Evolutionary conservation across 2,888 invertebrate genomes (phyloP).

Genomic region (Volucella zonaria): DNA sequence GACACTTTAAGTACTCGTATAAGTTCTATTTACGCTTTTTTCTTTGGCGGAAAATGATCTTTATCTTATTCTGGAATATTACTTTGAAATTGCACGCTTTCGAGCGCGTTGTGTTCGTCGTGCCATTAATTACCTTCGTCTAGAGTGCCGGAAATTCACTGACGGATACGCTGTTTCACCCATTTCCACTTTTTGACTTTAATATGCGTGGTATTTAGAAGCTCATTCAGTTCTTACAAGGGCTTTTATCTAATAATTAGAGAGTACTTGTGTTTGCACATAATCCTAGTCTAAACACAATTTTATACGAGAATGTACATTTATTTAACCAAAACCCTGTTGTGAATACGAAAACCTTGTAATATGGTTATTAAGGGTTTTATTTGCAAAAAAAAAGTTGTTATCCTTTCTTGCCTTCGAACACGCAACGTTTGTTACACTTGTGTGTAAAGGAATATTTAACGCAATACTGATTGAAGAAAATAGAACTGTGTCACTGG

Average conservation of each 20-base stretch:
- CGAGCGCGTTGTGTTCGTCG: neutral
- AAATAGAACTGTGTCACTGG: neutral
- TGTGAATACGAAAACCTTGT: no score
- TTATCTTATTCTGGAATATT: no score
- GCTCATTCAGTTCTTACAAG: constrained; percentile 23
- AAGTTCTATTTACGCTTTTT: no score
- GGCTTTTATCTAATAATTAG: constrained; percentile 16
- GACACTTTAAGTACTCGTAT: no score
- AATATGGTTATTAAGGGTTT: neutral
- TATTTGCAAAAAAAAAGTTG: neutral
- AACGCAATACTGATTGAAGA: neutral
- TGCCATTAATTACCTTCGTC: constrained; percentile 2
- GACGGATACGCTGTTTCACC: constrained; percentile 4
- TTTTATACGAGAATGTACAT: neutral
- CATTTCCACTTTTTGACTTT: neutral
- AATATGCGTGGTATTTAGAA: constrained; percentile 9
- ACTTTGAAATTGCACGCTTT: neutral
- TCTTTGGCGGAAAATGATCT: no score
- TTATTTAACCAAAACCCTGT: no score
- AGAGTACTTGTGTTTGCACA: neutral
- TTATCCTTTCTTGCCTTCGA: neutral
- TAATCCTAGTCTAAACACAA: neutral
- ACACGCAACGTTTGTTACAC: constrained; percentile 3
- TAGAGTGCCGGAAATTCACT: constrained; percentile 19
- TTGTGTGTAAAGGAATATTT: constrained; percentile 3